Evolutionary conservation across 2,888 invertebrate species (phyloP), one percentile per base, ranked within the genome.

Genomic region (Heliconius ethilla): DNA sequence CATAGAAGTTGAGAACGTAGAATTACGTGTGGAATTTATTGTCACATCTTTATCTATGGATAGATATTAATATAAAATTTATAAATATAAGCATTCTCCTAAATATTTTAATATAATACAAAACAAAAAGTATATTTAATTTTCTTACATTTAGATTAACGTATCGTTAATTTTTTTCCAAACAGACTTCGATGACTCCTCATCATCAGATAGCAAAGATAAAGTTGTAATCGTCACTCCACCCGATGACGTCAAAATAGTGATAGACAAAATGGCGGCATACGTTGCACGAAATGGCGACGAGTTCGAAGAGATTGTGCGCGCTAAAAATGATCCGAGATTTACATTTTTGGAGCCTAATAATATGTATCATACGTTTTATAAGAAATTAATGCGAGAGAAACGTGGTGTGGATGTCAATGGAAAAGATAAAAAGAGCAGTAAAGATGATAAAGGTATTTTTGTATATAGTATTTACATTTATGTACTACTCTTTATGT

Each of bases 281-380:
- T 99, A 99, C 90, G 99, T 99, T 0, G 97, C 98, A 1, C 98
- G 98, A 84, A 99, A 99, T 91, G 99, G 99, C 0, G 96, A 97
- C 77, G 97, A 98, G 85, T 99, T 99, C 88, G 99, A 99, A 85
- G 96, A 97, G 59, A 97, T 98, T 40, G 97, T 98, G 15, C 96
- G 96, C 83, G 96, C 96, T 5, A 98, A 97, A 87, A 96, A 96
- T 75, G 99, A 99, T 88, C 96, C 97, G 0, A 94, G 99, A 55
- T 99, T 99, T 90, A 96, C 96, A 37, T 99, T 99, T 89, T 91
- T 99, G 1, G 96, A 98, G 80, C 94, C 97, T 0, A 95, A 94
- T 4, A 97, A 99, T 89, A 95, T 96, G 76, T 97, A 96, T 87
- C 96, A 98, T 90, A 95, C 96, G 0, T 99, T 98, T 88, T 99